Conservation (phyloP, 2,888 invertebrate genomes). For the Gastrophysa polygoni region DNA sequence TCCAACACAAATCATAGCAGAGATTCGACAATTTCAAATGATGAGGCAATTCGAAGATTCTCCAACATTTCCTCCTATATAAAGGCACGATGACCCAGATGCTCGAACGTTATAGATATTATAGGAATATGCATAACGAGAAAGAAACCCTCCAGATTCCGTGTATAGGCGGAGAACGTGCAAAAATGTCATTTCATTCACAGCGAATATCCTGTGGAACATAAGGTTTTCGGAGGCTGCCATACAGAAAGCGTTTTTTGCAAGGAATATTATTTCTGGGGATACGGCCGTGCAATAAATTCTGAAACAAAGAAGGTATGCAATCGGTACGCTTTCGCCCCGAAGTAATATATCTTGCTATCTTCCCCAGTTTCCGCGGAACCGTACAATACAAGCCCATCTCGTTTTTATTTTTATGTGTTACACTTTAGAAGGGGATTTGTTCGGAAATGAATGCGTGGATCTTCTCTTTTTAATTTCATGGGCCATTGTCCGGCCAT, state of each 20-base stretch:
- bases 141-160: background rate
- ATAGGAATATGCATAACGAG: background rate
- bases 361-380: slow-evolving; percentile 35
- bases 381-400: slow-evolving; percentile 24
- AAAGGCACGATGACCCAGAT: too few relatives aligned
- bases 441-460: slow-evolving; percentile 27
- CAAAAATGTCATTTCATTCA: background rate
- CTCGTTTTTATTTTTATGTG: slow-evolving; percentile 37
- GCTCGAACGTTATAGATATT: too few relatives aligned
- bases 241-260: slow-evolving; percentile 30
- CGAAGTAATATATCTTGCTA: slow-evolving; percentile 42
- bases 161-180: background rate
- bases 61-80: too few relatives aligned
- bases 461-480: slow-evolving; percentile 34
- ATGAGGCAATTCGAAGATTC: too few relatives aligned
- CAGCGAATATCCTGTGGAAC: background rate
- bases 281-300: slow-evolving; percentile 40
- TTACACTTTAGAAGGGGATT: slow-evolving; percentile 34
- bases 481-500: slow-evolving; percentile 33
- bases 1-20: too few relatives aligned
- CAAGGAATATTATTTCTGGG: slow-evolving; percentile 32
- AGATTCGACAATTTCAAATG: too few relatives aligned
- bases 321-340: slow-evolving; percentile 43
- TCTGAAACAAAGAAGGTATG: slow-evolving; percentile 45
- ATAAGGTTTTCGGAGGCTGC: slow-evolving; percentile 13